Evolutionary conservation across 35 echinoderm and acorn worm genomes (phyloP), one percentile per base, ranked within the genome.

Genomic region (Patiria miniata): DNA sequence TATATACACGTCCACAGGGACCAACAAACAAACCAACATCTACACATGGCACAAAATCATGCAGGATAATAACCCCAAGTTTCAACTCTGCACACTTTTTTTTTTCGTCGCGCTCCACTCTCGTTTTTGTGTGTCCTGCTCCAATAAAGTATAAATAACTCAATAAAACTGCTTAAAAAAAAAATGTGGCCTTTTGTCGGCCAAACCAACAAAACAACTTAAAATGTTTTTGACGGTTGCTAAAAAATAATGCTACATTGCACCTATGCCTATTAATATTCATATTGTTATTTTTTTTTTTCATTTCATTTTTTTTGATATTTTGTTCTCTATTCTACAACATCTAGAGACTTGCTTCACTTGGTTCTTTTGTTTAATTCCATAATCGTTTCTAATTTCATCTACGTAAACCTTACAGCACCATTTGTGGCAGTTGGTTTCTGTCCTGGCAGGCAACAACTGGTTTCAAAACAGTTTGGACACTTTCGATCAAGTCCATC

Each of bases 311-410:
- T 73, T 36, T 34, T 32, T 73, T 73, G 23, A 5, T n/a, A 5
- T 60, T 73, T 73, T 30, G 14, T 26, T 73, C 19, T 32, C 65
- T 73, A 73, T 73, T 73, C 65, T 73, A 73, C 65, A 73, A 73
- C 65, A 73, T 73, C 34, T 73, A 73, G 65, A 32, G 65, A 73
- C 65, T 73, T 73, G 23, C 34, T 73, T 73, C 34, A 30, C 61
- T 69, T 59, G 19, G 19, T 26, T n/a, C 57, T n/a, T 60, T 60
- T 60, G 54, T 68, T 28, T 68, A 21, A 21, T 73, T 73, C 26
- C n/a, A 2, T 73, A 73, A 7, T 73, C 65, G 14, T 73, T 32
- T 34, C 26, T 34, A 32, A 73, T 1, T 14, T 73, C 65, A 32
- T 73, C 65, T 32, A 73, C 34, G 65, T 28, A 73, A 73, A 4